Conservation (phyloP, 2,797 vertebrate species). For the Liasis olivaceus region DNA sequence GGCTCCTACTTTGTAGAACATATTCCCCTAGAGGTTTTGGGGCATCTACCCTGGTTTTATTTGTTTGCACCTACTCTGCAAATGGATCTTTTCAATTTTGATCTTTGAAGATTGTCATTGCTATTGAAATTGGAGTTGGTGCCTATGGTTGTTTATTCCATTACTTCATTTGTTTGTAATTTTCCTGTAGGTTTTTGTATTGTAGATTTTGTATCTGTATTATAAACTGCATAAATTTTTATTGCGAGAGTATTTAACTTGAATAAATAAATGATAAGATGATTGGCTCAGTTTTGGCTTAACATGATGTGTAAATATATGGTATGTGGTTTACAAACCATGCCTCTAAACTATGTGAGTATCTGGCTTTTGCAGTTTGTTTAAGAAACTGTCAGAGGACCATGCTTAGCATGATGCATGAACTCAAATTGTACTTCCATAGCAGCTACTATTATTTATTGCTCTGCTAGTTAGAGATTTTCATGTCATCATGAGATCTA, state of each 20-base stretch:
- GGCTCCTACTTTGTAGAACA: neutral
- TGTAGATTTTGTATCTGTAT: neutral
- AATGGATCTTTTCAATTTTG: neutral
- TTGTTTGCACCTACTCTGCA: neutral
- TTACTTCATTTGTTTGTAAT: neutral
- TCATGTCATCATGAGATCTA: neutral
- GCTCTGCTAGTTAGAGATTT: neutral
- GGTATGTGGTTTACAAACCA: neutral
- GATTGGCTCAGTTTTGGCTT: neutral
- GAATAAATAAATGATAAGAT: neutral
- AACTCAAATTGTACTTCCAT: neutral
- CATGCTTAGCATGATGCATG: neutral
- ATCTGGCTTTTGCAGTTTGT: neutral
- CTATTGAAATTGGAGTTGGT: neutral
- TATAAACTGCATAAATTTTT: neutral
- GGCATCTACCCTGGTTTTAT: neutral
- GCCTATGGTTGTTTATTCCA: neutral
- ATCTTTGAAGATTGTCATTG: neutral
- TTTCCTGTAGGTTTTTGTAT: neutral
- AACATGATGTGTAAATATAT: neutral
- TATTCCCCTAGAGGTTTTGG: neutral
- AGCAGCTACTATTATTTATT: neutral
- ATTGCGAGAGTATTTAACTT: neutral
- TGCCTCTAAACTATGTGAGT: neutral
- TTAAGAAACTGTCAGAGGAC: neutral